Conservation (phyloP, 2,797 vertebrate genomes). For the Macrochelys suwanniensis region DNA sequence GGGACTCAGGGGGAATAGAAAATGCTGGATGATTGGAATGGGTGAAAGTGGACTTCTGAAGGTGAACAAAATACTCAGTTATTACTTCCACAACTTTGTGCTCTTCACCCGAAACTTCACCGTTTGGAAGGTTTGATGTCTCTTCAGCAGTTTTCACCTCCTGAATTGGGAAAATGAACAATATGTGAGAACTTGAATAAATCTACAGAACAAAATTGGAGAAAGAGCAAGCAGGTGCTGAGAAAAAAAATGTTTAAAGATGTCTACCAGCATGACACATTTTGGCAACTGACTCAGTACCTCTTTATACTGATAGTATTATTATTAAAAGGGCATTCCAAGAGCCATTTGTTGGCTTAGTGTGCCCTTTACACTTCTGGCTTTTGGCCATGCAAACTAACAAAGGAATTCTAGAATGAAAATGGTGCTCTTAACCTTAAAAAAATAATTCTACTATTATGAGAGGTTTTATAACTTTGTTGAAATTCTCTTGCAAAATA, state of each 20-base stretch:
- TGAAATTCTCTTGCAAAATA: background rate
- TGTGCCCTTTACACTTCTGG: background rate
- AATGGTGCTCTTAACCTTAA: background rate
- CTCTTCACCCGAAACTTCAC: constrained; percentile 80
- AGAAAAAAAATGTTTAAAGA: background rate
- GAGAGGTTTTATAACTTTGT: background rate
- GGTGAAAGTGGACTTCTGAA: background rate
- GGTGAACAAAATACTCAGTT: background rate
- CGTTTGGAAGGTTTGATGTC: constrained; percentile 80
- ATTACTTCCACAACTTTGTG: constrained; percentile 58
- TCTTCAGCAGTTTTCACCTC: constrained; percentile 76
- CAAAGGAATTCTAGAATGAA: background rate
- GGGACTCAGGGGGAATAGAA: background rate
- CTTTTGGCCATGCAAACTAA: background rate
- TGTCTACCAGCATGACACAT: background rate
- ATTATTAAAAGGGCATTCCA: background rate
- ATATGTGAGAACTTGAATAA: background rate
- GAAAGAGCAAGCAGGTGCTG: background rate
- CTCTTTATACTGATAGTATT: background rate
- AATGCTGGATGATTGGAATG: accelerated
- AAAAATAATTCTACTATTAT: background rate
- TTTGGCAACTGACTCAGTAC: background rate
- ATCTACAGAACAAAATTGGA: background rate
- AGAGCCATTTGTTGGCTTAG: background rate
- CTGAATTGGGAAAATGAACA: constrained; percentile 73